These are phyloP conservation scores for Notothenia rossii DNA, from an alignment of 2,113 vertebrate species.

Conservation along the genomic window DNA sequence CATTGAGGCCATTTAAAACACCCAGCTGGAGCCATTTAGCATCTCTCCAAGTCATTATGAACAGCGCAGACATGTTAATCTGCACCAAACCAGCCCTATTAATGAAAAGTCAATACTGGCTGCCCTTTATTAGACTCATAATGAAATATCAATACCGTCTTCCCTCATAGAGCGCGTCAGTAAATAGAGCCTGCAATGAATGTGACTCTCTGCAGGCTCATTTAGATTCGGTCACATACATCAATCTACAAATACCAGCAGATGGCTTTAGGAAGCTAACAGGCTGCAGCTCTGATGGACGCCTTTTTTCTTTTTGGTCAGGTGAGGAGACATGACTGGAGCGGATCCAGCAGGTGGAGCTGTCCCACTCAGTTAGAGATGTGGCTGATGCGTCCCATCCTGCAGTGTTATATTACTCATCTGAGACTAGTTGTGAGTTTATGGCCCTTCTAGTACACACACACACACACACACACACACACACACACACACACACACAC, in stretches of 20 bases:
- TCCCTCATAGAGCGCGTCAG: conserved; percentile 64
- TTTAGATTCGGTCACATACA: conserved; percentile 58
- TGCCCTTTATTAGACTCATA: conserved; percentile 80
- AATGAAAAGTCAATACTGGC: conserved; percentile 79
- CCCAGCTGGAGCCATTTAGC: conserved; percentile 56
- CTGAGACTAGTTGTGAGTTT: conserved; percentile 65
- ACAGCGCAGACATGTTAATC: conserved; percentile 72
- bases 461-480: conserved; percentile 23
- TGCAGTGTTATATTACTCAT: conserved; percentile 68
- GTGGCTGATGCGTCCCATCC: conserved; percentile 26
- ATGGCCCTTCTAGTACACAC: conserved; percentile 51
- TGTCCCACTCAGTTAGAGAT: conserved; percentile 61
- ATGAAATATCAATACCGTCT: conserved; percentile 83
- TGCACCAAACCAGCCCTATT: conserved; percentile 72
- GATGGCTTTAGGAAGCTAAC: conserved; percentile 56
- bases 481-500: no score
- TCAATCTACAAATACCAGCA: conserved; percentile 60
- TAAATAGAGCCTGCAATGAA: conserved; percentile 67
- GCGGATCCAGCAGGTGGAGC: conserved; percentile 74
- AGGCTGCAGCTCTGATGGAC: conserved; percentile 44
- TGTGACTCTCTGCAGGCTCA: conserved; percentile 60
- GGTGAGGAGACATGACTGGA: conserved; percentile 45
- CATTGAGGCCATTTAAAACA: conserved; percentile 61
- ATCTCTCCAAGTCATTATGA: conserved; percentile 69
- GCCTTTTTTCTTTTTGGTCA: conserved; percentile 33